Percentiles rank a stretch among this genome's conserved stretches.
These are phyloP conservation scores for Elysia crispata DNA, from an alignment of 2,888 invertebrate species.

Conservation along the genomic window DNA sequence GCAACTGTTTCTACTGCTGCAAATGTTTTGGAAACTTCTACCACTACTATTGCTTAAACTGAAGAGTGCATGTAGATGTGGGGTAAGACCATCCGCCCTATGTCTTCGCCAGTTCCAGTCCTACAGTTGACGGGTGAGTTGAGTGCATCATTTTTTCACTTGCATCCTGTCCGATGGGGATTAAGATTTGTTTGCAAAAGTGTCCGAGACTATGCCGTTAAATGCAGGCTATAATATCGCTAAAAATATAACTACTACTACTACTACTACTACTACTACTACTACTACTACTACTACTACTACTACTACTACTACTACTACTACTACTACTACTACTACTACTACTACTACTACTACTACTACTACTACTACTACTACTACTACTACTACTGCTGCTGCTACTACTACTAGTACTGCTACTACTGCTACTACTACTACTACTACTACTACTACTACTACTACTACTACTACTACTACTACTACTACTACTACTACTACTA, in stretches of 20 bases:
- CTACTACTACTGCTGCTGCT: too few relatives aligned
- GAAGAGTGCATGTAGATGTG: too few relatives aligned
- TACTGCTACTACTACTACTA: constrained; percentile 9
- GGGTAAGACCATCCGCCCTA: too few relatives aligned
- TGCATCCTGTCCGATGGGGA: too few relatives aligned
- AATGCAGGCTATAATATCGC: background rate
- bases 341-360: background rate
- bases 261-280: constrained; percentile 4
- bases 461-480: constrained; percentile 45
- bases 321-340: constrained; percentile 9
- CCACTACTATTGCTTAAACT: too few relatives aligned
- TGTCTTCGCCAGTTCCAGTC: too few relatives aligned
- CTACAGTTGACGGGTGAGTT: too few relatives aligned
- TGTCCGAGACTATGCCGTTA: background rate
- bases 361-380: constrained; percentile 9
- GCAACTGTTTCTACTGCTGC: too few relatives aligned
- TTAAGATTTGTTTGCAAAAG: background rate
- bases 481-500: constrained; percentile 46
- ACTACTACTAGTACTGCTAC: too few relatives aligned
- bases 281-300: constrained; percentile 9
- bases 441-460: constrained; percentile 39
- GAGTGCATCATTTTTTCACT: too few relatives aligned
- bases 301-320: constrained; percentile 9
- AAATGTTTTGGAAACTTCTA: too few relatives aligned
- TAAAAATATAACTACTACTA: background rate